Base-by-base conservation (phyloP, 2,113 vertebrate species). In the Saccopteryx leptura region DNA sequence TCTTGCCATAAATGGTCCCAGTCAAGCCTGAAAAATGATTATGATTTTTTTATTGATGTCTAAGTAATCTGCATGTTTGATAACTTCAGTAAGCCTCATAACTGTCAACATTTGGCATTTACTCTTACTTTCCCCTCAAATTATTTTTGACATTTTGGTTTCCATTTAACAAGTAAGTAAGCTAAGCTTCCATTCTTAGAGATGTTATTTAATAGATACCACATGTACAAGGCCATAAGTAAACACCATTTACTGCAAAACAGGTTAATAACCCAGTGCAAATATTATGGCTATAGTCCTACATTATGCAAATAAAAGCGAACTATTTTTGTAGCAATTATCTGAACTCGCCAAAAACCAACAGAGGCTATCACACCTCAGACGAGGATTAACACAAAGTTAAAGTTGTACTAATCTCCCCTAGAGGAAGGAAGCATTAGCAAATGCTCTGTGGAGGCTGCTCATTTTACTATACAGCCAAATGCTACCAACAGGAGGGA, bases 401-500 rank as follows among this genome's bases (percentile, higher is more conserved):
- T 83, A 86, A 82, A 88, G 90, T 63, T 88, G 58, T 78, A 54
- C 24, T 94, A 94, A 89, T 80, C 83, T 94, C 23, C 81, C 91
- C 75, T 69, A 39, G 83, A 94, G 93, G 50, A 96, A 90, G 76
- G 80, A 94, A 86, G 60, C 66, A 65, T 94, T 94, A 95, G 50
- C 74, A 63, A 95, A 84, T 52, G n/a, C 63, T 86, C 19, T 50
- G 21, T 68, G 82, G 75, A 54, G 91, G 69, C 88, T 94, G 74
- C 58, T 93, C 33, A 9, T 83, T 96, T 94, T 83, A 83, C 58
- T 71, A 0, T 50, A 21, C 17, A 91, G 71, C 66, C 72, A 89
- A 86, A 93, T 52, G 83, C 89, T 94, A 82, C 94, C 69, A 85
- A 84, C 91, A 89, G 78, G 87, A 95, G 93, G 93, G 78, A 96